Base-by-base conservation (phyloP, 2,113 vertebrate genomes). In the Catagonus wagneri region DNA sequence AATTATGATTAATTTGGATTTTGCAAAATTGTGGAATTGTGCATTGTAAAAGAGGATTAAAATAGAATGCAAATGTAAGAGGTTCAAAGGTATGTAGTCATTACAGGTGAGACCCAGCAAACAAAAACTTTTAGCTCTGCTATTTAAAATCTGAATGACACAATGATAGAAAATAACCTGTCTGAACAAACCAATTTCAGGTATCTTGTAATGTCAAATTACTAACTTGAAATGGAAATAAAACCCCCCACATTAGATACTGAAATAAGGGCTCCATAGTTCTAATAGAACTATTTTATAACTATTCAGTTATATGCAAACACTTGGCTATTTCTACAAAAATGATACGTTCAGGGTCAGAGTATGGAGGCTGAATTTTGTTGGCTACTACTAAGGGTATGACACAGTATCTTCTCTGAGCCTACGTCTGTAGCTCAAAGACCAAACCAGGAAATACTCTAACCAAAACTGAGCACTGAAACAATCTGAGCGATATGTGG, bases 301-400 rank as follows among this genome's bases (percentile, higher is more conserved):
- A 54, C 20, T 63, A 12, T 80, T 63, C 29, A 72, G 2, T 86
- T 72, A 19, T 6, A 44, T 25, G 44, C 58, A 65, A 63, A 69
- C 80, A 63, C 13, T 29, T 80, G n/a, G 65, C 27, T 79, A 80
- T 61, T 72, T 91, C 81, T 80, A 44, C 22, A 72, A n/a, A 94
- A 72, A 61, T 39, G 2, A 34, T 50, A 25, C 56, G 2, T 76
- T 83, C 7, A 27, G 68, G 15, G 11, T 75, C 20, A 78, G 63
- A 93, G 0, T 16, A 39, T 17, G 8, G 15, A 23, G 23, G 8
- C 23, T 63, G 20, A 23, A 84, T 78, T 61, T 84, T 52, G 13
- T 27, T 63, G 39, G 17, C 16, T 44, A 71, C 13, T 39, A 44
- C 14, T 12, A 89, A 68, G 39, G 13, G 23, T 7, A 44, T 15